Evolutionary conservation across 2,888 invertebrate genomes (phyloP).

Genomic region (Watsonalla binaria): DNA sequence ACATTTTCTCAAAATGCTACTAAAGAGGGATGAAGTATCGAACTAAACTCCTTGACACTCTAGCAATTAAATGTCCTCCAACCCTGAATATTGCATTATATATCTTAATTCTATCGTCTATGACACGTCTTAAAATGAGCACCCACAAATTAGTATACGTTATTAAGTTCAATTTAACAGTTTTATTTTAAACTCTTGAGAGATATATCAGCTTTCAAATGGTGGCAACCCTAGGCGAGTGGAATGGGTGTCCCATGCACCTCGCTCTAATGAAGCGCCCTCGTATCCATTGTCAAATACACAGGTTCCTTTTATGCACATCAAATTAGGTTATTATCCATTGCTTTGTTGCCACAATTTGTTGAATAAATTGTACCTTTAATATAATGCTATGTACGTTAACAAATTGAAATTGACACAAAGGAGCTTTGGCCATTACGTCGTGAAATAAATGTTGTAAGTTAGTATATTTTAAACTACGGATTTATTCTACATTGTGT

Average conservation of each 20-base stretch:
- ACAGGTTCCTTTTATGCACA: slow-evolving; percentile 40
- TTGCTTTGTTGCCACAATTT: slow-evolving; percentile 28
- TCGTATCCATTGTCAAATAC: slow-evolving; percentile 36
- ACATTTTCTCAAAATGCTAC: too few relatives aligned
- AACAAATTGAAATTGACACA: too few relatives aligned
- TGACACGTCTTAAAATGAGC: too few relatives aligned
- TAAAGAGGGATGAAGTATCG: too few relatives aligned
- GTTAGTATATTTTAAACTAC: not conserved
- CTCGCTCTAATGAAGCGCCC: slow-evolving; percentile 37
- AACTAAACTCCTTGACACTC: too few relatives aligned
- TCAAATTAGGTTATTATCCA: slow-evolving; percentile 37
- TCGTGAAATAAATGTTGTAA: not conserved
- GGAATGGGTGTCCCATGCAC: slow-evolving; percentile 20
- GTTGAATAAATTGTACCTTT: slow-evolving; percentile 10
- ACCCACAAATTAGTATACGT: too few relatives aligned
- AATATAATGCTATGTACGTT: slow-evolving; percentile 2
- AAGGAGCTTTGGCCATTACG: too few relatives aligned
- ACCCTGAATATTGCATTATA: too few relatives aligned
- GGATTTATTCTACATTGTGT: not conserved
- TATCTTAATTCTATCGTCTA: too few relatives aligned
- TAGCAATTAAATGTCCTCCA: too few relatives aligned
- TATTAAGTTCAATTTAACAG: too few relatives aligned
- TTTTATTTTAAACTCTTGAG: too few relatives aligned
- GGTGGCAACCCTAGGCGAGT: slow-evolving; percentile 15
- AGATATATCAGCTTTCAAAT: not conserved